These are phyloP conservation scores for Catagonus wagneri DNA, from an alignment of 2,113 vertebrate species.

Conservation along the genomic window DNA sequence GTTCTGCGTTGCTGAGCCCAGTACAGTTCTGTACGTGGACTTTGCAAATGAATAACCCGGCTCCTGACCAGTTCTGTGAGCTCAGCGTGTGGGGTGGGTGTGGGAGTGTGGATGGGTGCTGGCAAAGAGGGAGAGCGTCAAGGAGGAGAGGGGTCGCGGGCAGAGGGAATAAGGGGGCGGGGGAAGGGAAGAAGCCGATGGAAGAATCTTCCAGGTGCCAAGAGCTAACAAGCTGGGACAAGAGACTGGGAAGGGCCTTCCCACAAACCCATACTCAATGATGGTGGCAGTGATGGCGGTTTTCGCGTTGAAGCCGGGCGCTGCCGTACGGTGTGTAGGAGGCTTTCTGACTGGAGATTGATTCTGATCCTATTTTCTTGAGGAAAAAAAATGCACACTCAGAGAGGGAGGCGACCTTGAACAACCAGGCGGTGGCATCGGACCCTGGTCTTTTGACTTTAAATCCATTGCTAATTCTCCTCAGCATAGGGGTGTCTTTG, in stretches of 20 bases:
- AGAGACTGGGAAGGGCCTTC: not conserved
- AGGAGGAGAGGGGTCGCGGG: not conserved
- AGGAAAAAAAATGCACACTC: not conserved
- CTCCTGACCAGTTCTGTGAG: not conserved
- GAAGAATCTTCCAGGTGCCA: not conserved
- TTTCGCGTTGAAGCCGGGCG: not conserved
- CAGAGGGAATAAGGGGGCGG: not conserved
- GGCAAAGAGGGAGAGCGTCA: not conserved
- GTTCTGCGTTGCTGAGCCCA: not conserved
- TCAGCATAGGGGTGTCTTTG: not conserved
- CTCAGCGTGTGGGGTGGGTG: not conserved
- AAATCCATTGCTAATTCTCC: not conserved
- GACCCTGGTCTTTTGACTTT: not conserved
- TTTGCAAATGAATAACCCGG: constrained; percentile 35
- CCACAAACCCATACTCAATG: not conserved
- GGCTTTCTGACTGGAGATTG: not conserved
- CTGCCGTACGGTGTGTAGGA: not conserved
- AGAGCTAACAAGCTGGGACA: not conserved
- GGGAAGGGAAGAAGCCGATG: not conserved
- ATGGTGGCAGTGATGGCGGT: not conserved
- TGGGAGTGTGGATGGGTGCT: not conserved
- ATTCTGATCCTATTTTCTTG: not conserved
- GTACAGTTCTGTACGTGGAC: not conserved
- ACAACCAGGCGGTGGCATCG: not conserved
- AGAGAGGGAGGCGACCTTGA: not conserved